Base-by-base conservation (phyloP, 2,797 vertebrate species). In the Peromyscus eremicus region DNA sequence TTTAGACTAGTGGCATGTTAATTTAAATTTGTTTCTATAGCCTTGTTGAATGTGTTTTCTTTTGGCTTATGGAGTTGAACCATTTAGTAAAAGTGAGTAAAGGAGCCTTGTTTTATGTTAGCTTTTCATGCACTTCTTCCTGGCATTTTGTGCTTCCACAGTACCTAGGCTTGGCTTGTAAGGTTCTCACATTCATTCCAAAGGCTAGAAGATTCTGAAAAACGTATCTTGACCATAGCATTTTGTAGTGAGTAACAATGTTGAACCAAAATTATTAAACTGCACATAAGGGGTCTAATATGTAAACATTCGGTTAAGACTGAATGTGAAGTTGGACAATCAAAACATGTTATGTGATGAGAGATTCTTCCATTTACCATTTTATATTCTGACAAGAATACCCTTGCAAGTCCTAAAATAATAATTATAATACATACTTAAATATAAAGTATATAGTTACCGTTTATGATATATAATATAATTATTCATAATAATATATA, bases 1-100 rank as follows among this genome's bases (percentile, higher is more conserved):
- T 52, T 91, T 64, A 94, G 29, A 34, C 9, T 77, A 55, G 2
- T 84, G 71, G 49, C 84, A 83, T 93, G 16, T 70, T 93, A 73
- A 66, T 73, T 55, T 73, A 92, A 64, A 23, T 96, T 87, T 96
- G 9, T 92, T 97, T 97, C 95, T 97, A 83, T 23, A 5, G 4
- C 76, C 23, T 34, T 94, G 46, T 2, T 52, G 23, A 86, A 66
- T 85, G 12, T 2, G 19, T 84, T 93, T 97, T 97, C 73, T 17
- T 94, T 96, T 73, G 0, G 2, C 60, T 55, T 93, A 27, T 29
- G 77, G 90, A 76, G 27, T 25, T 92, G 5, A 93, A 16, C 62
- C 77, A 76, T 81, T 90, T 82, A 55, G 3, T 75, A 27, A 37
- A 94, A 16, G 73, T 90, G 1, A 21, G 19, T 14, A 27, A 85